Conservation (phyloP, 2,113 vertebrate genomes). For the Gobiocypris rarus region DNA sequence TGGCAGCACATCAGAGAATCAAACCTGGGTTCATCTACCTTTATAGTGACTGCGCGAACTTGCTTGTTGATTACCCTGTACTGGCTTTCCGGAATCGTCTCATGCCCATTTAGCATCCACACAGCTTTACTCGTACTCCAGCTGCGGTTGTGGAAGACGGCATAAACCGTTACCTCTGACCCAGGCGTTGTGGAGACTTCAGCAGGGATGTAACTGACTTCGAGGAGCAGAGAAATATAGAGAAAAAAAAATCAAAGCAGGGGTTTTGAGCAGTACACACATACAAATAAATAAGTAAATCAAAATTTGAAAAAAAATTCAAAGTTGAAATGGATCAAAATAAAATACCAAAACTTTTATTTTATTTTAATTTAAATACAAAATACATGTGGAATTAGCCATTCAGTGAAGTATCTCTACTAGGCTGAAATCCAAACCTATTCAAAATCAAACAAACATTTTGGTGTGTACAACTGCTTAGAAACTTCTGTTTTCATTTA, state of each 20-base stretch:
- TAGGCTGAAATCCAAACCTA: no score
- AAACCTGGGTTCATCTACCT: constrained; percentile 77
- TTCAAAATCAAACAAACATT: no score
- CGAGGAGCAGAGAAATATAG: constrained; percentile 55
- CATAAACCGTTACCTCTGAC: constrained; percentile 82
- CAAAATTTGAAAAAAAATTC: not conserved
- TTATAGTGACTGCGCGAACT: constrained; percentile 79
- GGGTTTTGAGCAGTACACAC: not conserved
- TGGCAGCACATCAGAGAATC: constrained; percentile 84
- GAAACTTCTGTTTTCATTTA: no score
- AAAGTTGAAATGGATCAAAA: no score
- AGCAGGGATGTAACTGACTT: constrained; percentile 87
- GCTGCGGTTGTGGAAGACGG: constrained; percentile 80
- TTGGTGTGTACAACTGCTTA: no score
- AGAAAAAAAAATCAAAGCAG: not conserved
- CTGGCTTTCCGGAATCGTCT: constrained; percentile 76
- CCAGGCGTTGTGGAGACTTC: constrained; percentile 78
- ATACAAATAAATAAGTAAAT: constrained; percentile 17
- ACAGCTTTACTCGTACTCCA: constrained; percentile 72
- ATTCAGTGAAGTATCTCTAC: no score
- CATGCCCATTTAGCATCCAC: constrained; percentile 85
- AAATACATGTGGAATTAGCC: no score
- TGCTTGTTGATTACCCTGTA: constrained; percentile 76
- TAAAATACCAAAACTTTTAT: no score
- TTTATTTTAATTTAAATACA: no score